These are phyloP conservation scores for Acridotheres tristis DNA, from an alignment of 2,797 vertebrate species.

Conservation along the genomic window DNA sequence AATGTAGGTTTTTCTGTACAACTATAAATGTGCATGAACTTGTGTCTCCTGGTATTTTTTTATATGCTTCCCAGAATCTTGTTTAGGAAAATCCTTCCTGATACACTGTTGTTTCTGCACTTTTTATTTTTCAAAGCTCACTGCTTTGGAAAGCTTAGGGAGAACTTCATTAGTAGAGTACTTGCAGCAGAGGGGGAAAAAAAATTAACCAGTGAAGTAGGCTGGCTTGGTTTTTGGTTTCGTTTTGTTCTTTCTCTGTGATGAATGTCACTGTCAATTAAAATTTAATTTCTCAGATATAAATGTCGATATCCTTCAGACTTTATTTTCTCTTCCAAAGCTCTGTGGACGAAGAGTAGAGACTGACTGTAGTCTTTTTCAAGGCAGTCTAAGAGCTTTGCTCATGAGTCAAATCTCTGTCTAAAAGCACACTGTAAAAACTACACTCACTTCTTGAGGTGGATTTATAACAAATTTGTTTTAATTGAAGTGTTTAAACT, in stretches of 20 bases:
- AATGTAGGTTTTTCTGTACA: background rate
- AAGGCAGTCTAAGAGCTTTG: background rate
- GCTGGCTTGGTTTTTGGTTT: background rate
- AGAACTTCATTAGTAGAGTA: background rate
- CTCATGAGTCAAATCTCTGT: background rate
- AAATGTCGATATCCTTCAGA: background rate
- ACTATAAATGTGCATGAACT: background rate
- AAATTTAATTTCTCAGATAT: conserved; percentile 4
- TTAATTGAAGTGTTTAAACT: conserved; percentile 4
- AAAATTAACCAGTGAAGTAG: background rate
- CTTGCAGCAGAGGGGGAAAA: background rate
- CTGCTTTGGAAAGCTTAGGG: background rate
- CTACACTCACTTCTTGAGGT: background rate
- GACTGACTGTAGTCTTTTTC: background rate
- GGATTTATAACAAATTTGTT: background rate
- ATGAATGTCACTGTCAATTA: background rate
- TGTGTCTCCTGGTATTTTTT: background rate
- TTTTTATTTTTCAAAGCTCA: background rate
- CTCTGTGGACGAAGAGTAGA: background rate
- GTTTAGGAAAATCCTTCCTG: background rate
- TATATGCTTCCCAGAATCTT: background rate
- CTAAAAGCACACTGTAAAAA: background rate
- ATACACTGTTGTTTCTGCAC: background rate
- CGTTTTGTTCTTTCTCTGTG: background rate
- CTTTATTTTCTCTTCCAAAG: background rate